phyloP scores from a whole-genome alignment of 1,140 invertebrate genomes.

The Lanistes nyassanus region DNA sequence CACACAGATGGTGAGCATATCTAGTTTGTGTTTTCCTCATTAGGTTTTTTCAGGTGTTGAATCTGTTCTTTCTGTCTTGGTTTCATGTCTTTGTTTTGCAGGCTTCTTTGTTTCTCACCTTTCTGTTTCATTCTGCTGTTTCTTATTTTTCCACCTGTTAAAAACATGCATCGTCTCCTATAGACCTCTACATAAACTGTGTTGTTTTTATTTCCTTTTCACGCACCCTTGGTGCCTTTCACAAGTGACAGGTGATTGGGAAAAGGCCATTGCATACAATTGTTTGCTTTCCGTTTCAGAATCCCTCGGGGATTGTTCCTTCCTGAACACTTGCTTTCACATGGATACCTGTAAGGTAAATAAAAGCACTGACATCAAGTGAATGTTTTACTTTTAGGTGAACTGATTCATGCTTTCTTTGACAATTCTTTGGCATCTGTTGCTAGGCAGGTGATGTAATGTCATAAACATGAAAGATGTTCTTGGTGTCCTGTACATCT shows the following conservation, averaged over 20 bases:
- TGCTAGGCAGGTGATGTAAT: too few species aligned
- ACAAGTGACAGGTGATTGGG: not conserved
- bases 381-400: not conserved
- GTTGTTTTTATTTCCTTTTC: not conserved
- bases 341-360: conserved; percentile 95
- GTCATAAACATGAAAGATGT: too few species aligned
- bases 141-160: too few species aligned
- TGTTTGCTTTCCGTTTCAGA: conserved; percentile 69
- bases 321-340: conserved; percentile 98
- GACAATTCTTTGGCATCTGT: too few species aligned
- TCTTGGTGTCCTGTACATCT: too few species aligned
- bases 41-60: not conserved
- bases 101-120: not conserved
- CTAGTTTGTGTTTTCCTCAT: too few species aligned
- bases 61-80: not conserved
- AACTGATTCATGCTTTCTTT: not conserved
- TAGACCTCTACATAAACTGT: not conserved
- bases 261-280: not conserved
- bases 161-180: not conserved
- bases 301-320: conserved; percentile 94
- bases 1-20: conserved; percentile 81
- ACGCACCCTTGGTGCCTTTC: not conserved
- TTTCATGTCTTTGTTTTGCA: not conserved
- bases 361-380: not conserved
- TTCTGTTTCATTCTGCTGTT: not conserved